These are phyloP conservation scores for Pitangus sulphuratus DNA, from an alignment of 2,797 vertebrate species.

Conservation along the genomic window DNA sequence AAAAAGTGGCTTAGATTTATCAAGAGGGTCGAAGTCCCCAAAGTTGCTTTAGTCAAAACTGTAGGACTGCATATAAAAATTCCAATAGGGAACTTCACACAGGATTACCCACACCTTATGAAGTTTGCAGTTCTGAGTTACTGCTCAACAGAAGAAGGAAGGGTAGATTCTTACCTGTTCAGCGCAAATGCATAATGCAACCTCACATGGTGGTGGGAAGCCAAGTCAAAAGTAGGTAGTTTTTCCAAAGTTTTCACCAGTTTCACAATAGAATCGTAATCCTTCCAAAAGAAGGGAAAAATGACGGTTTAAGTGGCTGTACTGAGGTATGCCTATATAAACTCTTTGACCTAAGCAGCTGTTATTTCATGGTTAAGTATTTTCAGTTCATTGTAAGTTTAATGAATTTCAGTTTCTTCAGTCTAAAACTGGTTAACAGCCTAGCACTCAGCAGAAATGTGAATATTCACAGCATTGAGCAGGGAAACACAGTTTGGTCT, in stretches of 20 bases:
- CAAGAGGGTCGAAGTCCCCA: neutral
- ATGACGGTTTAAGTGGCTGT: conserved; percentile 4
- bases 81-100: neutral
- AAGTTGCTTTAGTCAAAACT: neutral
- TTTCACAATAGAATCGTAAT: conserved; percentile 96
- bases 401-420: neutral
- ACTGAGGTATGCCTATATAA: neutral
- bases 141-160: neutral
- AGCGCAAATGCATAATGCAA: conserved; percentile 97
- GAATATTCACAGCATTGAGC: neutral
- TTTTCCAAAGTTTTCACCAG: conserved; percentile 96
- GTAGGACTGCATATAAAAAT: neutral
- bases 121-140: neutral
- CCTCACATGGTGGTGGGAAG: conserved; percentile 93
- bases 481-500: neutral
- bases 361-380: neutral
- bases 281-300: conserved; percentile 78
- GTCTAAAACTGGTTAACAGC: neutral
- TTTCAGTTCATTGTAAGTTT: neutral
- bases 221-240: conserved; percentile 94
- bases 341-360: neutral
- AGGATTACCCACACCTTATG: neutral
- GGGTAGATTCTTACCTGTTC: conserved; percentile 85
- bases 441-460: neutral
- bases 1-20: neutral